Base-by-base conservation (phyloP, 2,888 invertebrate genomes). In the Philonicus albiceps region DNA sequence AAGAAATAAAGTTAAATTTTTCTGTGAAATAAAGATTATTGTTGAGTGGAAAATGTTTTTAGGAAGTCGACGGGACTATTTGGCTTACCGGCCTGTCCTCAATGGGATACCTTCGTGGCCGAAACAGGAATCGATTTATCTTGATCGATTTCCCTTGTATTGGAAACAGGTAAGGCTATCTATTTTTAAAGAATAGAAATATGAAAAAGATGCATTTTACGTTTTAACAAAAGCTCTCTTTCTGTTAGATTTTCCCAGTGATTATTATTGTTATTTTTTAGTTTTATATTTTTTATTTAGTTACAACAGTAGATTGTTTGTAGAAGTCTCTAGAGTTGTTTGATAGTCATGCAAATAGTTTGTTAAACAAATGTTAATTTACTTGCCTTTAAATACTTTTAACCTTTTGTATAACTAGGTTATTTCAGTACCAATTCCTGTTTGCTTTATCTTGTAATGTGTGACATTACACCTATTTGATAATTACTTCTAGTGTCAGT, bases 21-120 rank as follows among this genome's bases (percentile, higher is more conserved):
- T 91, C 89, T 90, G 90, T 89, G 90, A 91, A 90, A 90, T 90
- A 83, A 90, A 90, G 89, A 90, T 90, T 88, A 89, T 90, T 87
- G 55, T 86, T 72, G 78, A 49, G 86, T 86, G 72, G 86, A 81
- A 86, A 53, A 87, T 92, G 92, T 91, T 91, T 90, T 90, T 92
- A 87, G 90, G 91, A 88, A 91, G 90, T 34, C 89, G 90, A 83
- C 90, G 90, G 89, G 90, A 92, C 89, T 90, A 91, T 89, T 89
- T 91, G 86, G 89, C 89, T 85, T 91, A 91, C 89, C 90, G 90
- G 43, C 90, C 90, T 87, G 91, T 90, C 53, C 89, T 91, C 88
- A 89, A 27, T 83, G 64, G 72, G 3, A 76, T 88, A 72, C 74
- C 75, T 72, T 64, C 84, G n/a, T 87, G 87, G 85, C 13, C 55